phyloP scores from a whole-genome alignment of 2,888 invertebrate species.

The Luffia ferchaultella region DNA sequence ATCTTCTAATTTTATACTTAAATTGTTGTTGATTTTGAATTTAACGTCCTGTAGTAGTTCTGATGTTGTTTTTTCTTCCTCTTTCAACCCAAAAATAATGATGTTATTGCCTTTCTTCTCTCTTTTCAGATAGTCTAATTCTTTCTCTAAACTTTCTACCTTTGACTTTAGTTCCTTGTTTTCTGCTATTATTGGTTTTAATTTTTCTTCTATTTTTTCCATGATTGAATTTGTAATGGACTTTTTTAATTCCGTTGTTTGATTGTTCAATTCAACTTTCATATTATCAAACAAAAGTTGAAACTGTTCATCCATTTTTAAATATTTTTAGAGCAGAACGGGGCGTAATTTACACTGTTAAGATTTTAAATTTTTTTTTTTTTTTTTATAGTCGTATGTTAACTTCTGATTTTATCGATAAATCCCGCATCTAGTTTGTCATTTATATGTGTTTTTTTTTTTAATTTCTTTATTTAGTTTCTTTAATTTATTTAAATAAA shows the following conservation, averaged over 20 bases:
- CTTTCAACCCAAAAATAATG: slow-evolving; percentile 15
- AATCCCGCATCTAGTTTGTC: too few relatives aligned
- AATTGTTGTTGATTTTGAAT: slow-evolving; percentile 11
- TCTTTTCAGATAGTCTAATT: slow-evolving; percentile 17
- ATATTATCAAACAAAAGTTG: too few relatives aligned
- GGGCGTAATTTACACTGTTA: too few relatives aligned
- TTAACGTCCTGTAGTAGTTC: slow-evolving; percentile 15
- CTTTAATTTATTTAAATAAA: too few relatives aligned
- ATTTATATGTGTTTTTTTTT: too few relatives aligned
- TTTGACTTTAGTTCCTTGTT: slow-evolving; percentile 8
- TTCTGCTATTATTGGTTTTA: slow-evolving; percentile 1
- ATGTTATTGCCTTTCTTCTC: slow-evolving; percentile 16
- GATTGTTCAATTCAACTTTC: slow-evolving; percentile 1
- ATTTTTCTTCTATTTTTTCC: not conserved
- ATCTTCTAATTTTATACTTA: slow-evolving; percentile 16
- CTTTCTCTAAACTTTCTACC: slow-evolving; percentile 13
- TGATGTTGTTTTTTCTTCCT: slow-evolving; percentile 13
- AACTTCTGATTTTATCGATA: too few relatives aligned
- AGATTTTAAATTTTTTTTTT: too few relatives aligned
- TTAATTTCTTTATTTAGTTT: too few relatives aligned
- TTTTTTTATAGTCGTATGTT: too few relatives aligned
- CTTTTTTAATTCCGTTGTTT: not conserved
- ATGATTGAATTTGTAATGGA: not conserved
- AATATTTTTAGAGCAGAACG: too few relatives aligned
- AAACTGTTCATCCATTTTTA: too few relatives aligned